A percentile compares a stretch with the other conserved stretches of the same genome.
phyloP scores from a whole-genome alignment of 2,888 invertebrate genomes.

The Lycia hirtaria region DNA sequence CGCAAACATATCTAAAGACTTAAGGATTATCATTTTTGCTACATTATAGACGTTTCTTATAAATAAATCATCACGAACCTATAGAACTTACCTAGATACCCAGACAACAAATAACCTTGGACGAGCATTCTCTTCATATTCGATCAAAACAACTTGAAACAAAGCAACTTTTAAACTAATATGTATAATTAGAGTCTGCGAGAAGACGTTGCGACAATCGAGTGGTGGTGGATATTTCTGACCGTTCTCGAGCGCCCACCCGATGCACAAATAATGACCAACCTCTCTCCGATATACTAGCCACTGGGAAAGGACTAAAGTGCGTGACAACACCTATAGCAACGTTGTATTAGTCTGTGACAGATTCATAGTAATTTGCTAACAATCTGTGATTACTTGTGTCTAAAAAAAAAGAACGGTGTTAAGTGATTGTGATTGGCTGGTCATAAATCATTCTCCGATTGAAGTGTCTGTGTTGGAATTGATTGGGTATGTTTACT shows the following conservation, averaged over 20 bases:
- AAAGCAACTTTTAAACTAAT: constrained; percentile 6
- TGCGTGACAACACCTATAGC: constrained; percentile 5
- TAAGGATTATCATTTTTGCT: not conserved
- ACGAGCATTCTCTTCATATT: constrained; percentile 8
- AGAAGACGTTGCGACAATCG: constrained; percentile 39
- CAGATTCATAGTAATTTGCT: not conserved
- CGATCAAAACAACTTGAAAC: constrained; percentile 18
- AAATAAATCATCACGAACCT: not conserved
- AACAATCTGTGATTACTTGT: constrained; percentile 1
- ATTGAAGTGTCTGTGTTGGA: constrained; percentile 21
- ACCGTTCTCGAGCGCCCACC: constrained; percentile 46
- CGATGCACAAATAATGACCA: constrained; percentile 45
- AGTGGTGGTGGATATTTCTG: constrained; percentile 47
- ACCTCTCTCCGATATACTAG: constrained; percentile 44
- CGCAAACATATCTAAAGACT: too few relatives aligned
- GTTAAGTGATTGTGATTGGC: constrained; percentile 3
- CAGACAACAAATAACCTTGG: not conserved
- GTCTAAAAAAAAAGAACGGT: not conserved
- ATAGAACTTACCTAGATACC: not conserved
- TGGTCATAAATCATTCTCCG: constrained; percentile 18
- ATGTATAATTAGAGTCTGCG: constrained; percentile 26
- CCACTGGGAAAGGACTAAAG: constrained; percentile 30
- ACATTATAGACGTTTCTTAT: not conserved
- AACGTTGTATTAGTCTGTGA: constrained; percentile 6
- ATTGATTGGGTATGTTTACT: constrained; percentile 17